Evolutionary conservation across 35 echinoderm and acorn worm species (phyloP).

Genomic region (Ptychodera flava): DNA sequence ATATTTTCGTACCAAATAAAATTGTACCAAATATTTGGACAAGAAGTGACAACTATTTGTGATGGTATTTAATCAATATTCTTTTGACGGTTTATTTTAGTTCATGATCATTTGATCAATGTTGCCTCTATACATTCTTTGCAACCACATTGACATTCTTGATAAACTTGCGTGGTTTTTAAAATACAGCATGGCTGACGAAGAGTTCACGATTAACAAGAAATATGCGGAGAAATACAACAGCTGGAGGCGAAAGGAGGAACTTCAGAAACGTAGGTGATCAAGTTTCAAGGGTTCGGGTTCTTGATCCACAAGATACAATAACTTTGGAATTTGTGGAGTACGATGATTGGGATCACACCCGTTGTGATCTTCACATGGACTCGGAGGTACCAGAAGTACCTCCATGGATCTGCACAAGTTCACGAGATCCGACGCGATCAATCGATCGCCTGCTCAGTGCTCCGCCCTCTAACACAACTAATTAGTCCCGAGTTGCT

Average conservation of each 20-base stretch:
- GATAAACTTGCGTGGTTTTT: no score
- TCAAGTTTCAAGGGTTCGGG: neutral
- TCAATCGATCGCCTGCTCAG: no score
- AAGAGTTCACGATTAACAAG: conserved; percentile 58
- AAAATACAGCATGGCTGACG: neutral
- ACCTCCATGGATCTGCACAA: neutral
- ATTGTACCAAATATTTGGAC: no score
- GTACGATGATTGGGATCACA: neutral
- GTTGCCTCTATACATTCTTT: no score
- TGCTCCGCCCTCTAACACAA: no score
- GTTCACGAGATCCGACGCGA: neutral
- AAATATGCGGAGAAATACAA: conserved; percentile 78
- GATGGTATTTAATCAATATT: no score
- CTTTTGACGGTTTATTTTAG: no score
- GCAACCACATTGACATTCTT: no score
- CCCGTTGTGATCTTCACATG: neutral
- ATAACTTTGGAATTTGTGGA: neutral
- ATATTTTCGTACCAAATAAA: no score
- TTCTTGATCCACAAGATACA: neutral
- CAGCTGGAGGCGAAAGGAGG: conserved; percentile 76
- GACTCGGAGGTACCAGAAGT: neutral
- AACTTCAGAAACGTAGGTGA: conserved; percentile 76
- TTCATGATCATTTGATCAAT: no score
- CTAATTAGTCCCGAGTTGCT: no score
- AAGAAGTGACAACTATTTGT: no score